Conservation (phyloP, 2,113 vertebrate species). For the Typhlomys cinereus region DNA sequence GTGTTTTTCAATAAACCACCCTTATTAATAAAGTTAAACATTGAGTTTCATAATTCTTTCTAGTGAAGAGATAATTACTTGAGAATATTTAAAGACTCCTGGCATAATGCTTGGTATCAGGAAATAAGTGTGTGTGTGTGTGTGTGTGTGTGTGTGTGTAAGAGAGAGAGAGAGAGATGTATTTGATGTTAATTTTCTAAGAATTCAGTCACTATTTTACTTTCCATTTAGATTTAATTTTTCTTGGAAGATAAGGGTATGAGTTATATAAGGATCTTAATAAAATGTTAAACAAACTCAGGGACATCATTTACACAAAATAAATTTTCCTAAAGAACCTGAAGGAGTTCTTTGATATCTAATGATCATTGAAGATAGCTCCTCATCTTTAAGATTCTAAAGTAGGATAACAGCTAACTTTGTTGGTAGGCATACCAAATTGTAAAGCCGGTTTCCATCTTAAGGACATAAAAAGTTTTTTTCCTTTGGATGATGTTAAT, state of each 20-base stretch:
- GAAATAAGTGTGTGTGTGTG: too few species aligned
- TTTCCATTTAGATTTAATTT: not conserved
- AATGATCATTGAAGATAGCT: not conserved
- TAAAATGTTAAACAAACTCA: not conserved
- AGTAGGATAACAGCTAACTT: not conserved
- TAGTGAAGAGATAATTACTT: not conserved
- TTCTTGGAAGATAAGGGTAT: not conserved
- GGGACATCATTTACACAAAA: not conserved
- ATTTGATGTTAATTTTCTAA: not conserved
- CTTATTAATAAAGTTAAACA: not conserved
- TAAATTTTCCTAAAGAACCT: not conserved
- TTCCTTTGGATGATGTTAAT: not conserved
- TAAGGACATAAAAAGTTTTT: not conserved
- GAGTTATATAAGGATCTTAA: fast-evolving
- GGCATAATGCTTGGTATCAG: not conserved
- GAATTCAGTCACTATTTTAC: not conserved
- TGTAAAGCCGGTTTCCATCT: not conserved
- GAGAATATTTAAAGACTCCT: not conserved
- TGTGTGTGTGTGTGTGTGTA: not conserved
- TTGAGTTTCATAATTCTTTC: not conserved
- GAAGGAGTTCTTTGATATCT: not conserved
- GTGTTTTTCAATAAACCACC: not conserved
- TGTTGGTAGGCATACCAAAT: too few species aligned
- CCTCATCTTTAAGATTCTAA: fast-evolving
- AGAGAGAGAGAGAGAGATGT: too few species aligned